phyloP scores from a whole-genome alignment of 2,888 invertebrate species.

The Beris morrisii region DNA sequence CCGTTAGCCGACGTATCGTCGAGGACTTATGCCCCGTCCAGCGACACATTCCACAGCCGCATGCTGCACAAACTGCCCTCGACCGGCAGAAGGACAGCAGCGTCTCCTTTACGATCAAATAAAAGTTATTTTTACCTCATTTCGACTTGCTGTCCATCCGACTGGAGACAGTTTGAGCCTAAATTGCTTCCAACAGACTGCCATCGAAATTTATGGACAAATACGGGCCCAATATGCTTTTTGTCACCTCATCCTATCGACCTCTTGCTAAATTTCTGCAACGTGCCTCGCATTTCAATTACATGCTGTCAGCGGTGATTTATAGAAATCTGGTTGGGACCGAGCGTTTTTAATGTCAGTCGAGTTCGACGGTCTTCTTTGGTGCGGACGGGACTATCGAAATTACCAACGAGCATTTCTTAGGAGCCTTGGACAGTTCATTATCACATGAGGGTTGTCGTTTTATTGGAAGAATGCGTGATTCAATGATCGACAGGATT shows the following conservation, averaged over 20 bases:
- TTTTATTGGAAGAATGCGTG: too few relatives aligned
- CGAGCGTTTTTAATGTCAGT: too few relatives aligned
- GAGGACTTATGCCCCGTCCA: neutral
- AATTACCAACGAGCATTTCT: too few relatives aligned
- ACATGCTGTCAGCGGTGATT: conserved; percentile 25
- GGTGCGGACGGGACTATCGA: too few relatives aligned
- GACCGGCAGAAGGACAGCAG: conserved; percentile 12
- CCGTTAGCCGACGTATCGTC: neutral
- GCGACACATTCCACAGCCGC: neutral
- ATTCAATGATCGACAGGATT: too few relatives aligned
- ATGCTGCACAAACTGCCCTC: neutral
- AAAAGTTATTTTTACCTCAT: conserved; percentile 21
- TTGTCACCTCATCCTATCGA: conserved; percentile 2
- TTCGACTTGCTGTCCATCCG: conserved; percentile 8
- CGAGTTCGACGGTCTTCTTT: too few relatives aligned
- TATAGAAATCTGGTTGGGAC: conserved; percentile 1
- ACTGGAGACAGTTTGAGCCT: conserved; percentile 13
- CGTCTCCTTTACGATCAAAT: neutral
- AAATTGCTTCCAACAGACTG: conserved; percentile 18
- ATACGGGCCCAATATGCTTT: conserved; percentile 20
- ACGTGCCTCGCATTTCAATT: conserved; percentile 22
- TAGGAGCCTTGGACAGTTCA: too few relatives aligned
- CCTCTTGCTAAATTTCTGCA: conserved; percentile 15
- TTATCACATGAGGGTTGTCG: too few relatives aligned
- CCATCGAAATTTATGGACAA: conserved; percentile 26